Conservation (phyloP, 2,113 vertebrate genomes). For the Sceloporus tristichus region DNA sequence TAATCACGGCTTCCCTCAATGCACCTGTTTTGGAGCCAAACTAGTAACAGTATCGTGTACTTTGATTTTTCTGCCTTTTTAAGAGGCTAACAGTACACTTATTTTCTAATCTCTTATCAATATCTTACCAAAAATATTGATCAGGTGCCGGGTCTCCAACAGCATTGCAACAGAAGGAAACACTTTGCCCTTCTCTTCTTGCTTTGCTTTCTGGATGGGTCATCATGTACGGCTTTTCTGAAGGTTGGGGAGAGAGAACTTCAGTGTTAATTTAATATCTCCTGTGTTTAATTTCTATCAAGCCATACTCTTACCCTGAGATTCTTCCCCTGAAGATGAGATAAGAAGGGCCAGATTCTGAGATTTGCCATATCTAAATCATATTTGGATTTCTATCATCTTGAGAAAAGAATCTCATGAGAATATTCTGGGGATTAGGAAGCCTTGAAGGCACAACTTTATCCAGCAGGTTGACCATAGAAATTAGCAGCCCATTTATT, state of each 20-base stretch:
- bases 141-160: slow-evolving; percentile 83
- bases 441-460: neutral
- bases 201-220: slow-evolving; percentile 87
- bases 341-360: neutral
- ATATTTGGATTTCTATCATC: too few relatives aligned
- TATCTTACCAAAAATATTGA: slow-evolving; percentile 89
- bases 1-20: too few relatives aligned
- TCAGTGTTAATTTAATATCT: too few relatives aligned
- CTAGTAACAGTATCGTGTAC: too few relatives aligned
- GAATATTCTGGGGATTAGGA: neutral
- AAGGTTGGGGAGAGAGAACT: neutral
- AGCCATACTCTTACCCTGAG: neutral
- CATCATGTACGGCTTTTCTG: slow-evolving; percentile 90
- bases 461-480: too few relatives aligned
- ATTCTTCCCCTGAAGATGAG: too few relatives aligned
- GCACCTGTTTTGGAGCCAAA: too few relatives aligned
- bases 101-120: neutral
- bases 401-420: neutral
- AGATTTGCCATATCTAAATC: too few relatives aligned
- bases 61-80: neutral
- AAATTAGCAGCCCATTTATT: too few relatives aligned
- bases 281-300: neutral
- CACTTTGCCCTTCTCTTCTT: slow-evolving; percentile 87
- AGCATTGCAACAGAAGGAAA: slow-evolving; percentile 91
- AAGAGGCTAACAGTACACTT: neutral